Evolutionary conservation across 2,797 vertebrate genomes (phyloP).

Genomic region (Gadopsis marmoratus): DNA sequence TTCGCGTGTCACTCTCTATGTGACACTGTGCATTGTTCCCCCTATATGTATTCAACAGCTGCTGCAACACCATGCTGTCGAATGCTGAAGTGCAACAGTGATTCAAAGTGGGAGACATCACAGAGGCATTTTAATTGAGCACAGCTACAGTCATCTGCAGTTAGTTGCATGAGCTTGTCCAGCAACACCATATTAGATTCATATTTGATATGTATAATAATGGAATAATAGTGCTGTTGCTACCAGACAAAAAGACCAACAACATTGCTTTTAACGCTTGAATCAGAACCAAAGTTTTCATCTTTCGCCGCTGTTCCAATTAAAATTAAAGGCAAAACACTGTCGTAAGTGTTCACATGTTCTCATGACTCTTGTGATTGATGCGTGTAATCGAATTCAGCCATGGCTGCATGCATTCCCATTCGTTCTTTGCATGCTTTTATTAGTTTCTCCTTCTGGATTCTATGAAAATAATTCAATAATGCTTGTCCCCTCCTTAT

Average conservation of each 20-base stretch:
- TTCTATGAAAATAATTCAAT: conserved; percentile 59
- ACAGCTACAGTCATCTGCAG: not conserved
- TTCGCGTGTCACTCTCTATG: conserved; percentile 27
- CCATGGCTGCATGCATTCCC: conserved; percentile 24
- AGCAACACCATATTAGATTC: not conserved
- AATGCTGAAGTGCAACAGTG: not conserved
- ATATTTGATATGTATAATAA: not conserved
- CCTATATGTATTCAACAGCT: conserved; percentile 8
- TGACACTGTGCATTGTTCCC: not conserved
- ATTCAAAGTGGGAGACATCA: not conserved
- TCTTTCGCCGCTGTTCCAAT: conserved; percentile 22
- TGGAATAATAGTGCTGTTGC: not conserved
- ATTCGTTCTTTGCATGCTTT: conserved; percentile 37
- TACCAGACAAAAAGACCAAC: not conserved
- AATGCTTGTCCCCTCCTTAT: conserved; percentile 32
- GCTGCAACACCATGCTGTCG: not conserved
- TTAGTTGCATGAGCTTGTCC: not conserved
- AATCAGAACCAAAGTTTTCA: not conserved
- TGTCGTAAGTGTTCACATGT: conserved; percentile 18
- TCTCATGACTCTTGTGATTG: conserved; percentile 35
- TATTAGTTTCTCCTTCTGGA: conserved; percentile 61
- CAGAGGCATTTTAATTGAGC: not conserved
- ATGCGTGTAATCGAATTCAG: conserved; percentile 57
- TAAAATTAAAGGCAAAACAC: conserved; percentile 6
- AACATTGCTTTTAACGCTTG: not conserved